A percentile compares a stretch with the other conserved stretches of the same genome.
Conservation (phyloP, 2,113 vertebrate species). For the Aegotheles bennettii region DNA sequence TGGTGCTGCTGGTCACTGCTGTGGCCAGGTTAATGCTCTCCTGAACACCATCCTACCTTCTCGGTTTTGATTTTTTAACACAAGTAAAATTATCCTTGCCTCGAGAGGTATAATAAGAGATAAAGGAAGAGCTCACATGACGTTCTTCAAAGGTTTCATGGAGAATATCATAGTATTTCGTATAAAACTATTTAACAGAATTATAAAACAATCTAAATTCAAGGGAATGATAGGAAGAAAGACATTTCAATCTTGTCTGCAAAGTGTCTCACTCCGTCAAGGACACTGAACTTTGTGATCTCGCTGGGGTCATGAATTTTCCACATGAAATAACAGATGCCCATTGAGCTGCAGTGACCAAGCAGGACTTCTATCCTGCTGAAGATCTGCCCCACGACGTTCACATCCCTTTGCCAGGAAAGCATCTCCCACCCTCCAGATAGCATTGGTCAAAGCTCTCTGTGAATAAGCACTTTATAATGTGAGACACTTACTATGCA, state of each 20-base stretch:
- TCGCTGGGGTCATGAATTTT: background rate
- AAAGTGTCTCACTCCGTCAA: background rate
- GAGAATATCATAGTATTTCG: fast-evolving
- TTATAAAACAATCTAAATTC: background rate
- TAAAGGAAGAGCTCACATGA: background rate
- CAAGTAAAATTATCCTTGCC: background rate
- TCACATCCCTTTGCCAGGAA: background rate
- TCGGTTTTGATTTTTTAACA: background rate
- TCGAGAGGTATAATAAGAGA: background rate
- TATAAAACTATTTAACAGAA: background rate
- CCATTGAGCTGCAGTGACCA: background rate
- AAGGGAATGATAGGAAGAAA: background rate
- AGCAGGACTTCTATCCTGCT: background rate
- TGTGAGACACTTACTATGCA: constrained; percentile 8
- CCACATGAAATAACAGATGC: constrained; percentile 29
- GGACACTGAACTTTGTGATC: constrained; percentile 40
- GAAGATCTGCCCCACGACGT: background rate
- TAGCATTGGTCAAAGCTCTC: background rate
- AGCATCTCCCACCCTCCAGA: constrained; percentile 41
- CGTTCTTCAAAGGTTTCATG: background rate
- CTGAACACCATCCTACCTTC: background rate
- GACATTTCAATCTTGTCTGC: background rate
- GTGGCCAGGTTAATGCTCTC: background rate
- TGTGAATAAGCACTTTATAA: constrained; percentile 61
- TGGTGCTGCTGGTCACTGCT: background rate